Evolutionary conservation across 2,113 vertebrate genomes (phyloP).

Genomic region (Labrus mixtus): DNA sequence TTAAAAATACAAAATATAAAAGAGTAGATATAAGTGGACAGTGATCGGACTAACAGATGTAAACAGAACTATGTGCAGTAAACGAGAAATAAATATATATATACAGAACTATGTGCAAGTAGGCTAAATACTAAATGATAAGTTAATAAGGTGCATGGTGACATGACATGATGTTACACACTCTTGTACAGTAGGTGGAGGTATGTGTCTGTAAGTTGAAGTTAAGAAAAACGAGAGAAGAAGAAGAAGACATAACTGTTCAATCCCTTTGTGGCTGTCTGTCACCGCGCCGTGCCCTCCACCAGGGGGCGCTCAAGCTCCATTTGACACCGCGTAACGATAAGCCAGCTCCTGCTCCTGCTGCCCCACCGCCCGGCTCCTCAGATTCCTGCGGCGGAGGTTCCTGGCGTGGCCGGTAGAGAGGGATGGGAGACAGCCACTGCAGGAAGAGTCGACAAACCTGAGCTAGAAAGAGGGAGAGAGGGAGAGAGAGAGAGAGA

Average conservation of each 20-base stretch:
- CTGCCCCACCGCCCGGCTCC: slow-evolving; percentile 46
- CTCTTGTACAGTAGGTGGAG: no score
- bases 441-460: slow-evolving; percentile 71
- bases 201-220: no score
- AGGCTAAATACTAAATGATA: no score
- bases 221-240: no score
- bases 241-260: neutral
- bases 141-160: no score
- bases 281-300: slow-evolving; percentile 21
- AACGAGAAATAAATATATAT: no score
- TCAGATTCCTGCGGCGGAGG: slow-evolving; percentile 73
- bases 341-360: slow-evolving; percentile 8
- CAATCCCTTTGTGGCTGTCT: neutral
- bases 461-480: slow-evolving; percentile 68
- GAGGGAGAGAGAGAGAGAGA: slow-evolving; percentile 60
- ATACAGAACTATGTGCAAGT: no score
- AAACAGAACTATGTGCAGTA: no score
- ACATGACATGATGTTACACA: no score
- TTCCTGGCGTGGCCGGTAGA: slow-evolving; percentile 77
- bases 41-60: no score
- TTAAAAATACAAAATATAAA: no score
- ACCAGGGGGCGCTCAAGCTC: slow-evolving; percentile 67
- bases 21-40: no score
- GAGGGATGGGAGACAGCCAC: slow-evolving; percentile 77
- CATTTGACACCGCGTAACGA: slow-evolving; percentile 32